phyloP scores from a whole-genome alignment of 2,113 vertebrate genomes.

The Porphyrio hochstetteri region DNA sequence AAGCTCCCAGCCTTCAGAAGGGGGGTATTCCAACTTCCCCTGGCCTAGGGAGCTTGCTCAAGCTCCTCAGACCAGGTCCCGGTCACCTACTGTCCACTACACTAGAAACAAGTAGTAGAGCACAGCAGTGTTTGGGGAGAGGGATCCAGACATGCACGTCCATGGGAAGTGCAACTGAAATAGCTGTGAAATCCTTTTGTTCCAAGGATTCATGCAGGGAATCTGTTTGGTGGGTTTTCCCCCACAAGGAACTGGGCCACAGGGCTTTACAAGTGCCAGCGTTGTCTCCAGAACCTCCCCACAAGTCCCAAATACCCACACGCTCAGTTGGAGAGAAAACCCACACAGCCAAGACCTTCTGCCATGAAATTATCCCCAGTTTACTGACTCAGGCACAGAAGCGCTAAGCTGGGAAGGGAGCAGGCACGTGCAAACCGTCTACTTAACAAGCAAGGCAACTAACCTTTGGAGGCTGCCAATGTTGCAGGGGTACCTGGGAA shows the following conservation, averaged over 20 bases:
- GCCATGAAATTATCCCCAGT: neutral
- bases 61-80: neutral
- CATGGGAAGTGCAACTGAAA: neutral
- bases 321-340: neutral
- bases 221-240: neutral
- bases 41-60: neutral
- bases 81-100: neutral
- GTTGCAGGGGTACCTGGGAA: neutral
- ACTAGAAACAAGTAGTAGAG: neutral
- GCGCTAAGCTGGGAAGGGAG: neutral
- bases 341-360: neutral
- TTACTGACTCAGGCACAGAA: neutral
- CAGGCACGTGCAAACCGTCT: neutral
- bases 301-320: neutral
- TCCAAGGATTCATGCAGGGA: neutral
- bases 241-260: neutral
- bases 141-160: neutral
- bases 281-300: neutral
- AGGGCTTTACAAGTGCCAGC: neutral
- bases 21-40: neutral
- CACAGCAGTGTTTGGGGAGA: neutral
- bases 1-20: neutral
- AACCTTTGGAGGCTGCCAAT: constrained; percentile 50
- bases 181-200: neutral
- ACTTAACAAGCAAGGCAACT: neutral